Base-by-base conservation (phyloP, 2,797 vertebrate species). In the Xerus rutilus region DNA sequence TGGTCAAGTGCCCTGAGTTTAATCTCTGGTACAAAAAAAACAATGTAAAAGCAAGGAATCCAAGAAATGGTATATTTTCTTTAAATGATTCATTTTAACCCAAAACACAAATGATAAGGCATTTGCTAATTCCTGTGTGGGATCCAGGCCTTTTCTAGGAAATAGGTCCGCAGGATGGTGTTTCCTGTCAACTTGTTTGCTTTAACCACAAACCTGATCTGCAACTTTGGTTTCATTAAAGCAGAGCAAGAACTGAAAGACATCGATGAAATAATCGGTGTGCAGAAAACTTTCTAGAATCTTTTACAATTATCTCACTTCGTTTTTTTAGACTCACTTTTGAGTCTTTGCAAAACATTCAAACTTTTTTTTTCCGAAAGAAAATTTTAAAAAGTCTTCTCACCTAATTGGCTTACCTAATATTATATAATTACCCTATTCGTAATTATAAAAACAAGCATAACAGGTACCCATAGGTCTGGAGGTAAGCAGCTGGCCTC, bases 301-400 rank as follows among this genome's bases (percentile, higher is more conserved):
- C 67, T 76, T 95, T 94, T 89, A 85, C 1, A 78, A 49, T 77
- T 57, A 32, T 69, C 52, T 90, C 18, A 17, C 15, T 70, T 52
- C 11, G 28, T 47, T 52, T 39, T 67, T 74, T 73, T 9, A 69
- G 49, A 43, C 14, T 84, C 32, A 43, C 30, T 65, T 67, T 84
- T 74, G 70, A 89, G 47, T 87, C 69, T 93, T 77, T 57, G 35
- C 67, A 67, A 85, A 89, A 49, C 74, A 78, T 73, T 77, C 82
- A 64, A 76, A 32, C 15, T 52, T 52, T 62, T 86, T 79, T 79
- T 96, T 87, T 83, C 76, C 25, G 28, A 77, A 72, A 87, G 69
- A 28, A 92, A 96, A 81, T 76, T 65, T 8, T 8, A 87, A 93
- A 76, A 78, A 43, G 17, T 49, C 54, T 54, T 52, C 21, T 59